Conservation (phyloP, 2,888 invertebrate species). For the Cantharis rustica region DNA sequence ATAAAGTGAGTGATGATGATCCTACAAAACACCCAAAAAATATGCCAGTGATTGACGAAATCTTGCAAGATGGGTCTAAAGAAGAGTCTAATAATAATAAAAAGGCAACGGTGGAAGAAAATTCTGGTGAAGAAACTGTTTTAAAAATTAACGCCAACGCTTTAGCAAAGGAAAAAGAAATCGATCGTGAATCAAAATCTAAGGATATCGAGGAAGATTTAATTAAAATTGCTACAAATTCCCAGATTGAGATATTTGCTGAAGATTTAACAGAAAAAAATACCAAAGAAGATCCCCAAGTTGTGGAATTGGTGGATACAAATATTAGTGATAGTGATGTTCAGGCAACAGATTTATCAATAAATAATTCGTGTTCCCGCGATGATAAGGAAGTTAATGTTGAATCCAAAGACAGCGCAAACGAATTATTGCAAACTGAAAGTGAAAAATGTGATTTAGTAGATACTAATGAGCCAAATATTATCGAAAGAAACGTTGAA, state of each 20-base stretch:
- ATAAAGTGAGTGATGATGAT: not conserved
- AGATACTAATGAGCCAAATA: not conserved
- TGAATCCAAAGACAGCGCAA: not conserved
- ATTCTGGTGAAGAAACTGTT: not conserved
- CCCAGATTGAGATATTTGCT: not conserved
- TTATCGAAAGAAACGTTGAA: not conserved
- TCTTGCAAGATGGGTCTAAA: not conserved
- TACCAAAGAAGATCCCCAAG: not conserved
- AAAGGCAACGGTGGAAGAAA: not conserved
- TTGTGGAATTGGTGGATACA: not conserved
- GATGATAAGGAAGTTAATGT: not conserved
- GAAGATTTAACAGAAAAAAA: not conserved
- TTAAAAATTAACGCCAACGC: not conserved
- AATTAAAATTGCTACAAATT: not conserved
- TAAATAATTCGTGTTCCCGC: not conserved
- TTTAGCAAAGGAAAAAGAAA: not conserved
- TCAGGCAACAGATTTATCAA: not conserved
- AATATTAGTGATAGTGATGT: not conserved
- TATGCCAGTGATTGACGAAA: constrained; percentile 20
- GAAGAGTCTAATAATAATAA: not conserved
- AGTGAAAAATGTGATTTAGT: not conserved
- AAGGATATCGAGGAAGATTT: not conserved
- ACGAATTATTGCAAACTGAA: not conserved
- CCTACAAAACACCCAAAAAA: not conserved
- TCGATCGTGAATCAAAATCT: not conserved